A percentile compares a stretch with the other conserved stretches of the same genome.
Evolutionary conservation across 2,888 invertebrate genomes (phyloP).

Genomic region (Ganaspis brasiliensis): DNA sequence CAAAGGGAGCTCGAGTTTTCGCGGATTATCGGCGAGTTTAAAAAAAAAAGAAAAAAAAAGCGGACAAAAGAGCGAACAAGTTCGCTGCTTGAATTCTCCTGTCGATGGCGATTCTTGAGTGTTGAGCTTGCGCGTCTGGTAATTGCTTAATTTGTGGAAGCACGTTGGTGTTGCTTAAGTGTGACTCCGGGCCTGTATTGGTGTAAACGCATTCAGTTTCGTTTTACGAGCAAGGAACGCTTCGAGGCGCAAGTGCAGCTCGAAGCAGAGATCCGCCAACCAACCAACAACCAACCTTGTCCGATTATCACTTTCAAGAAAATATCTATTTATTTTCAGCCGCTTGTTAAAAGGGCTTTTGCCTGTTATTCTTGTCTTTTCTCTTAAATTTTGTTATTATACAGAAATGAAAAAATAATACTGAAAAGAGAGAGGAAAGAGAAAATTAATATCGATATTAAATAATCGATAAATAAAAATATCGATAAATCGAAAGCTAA

Average conservation of each 20-base stretch:
- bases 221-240: conserved; percentile 77
- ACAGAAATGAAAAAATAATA: too few species aligned
- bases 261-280: conserved; percentile 51
- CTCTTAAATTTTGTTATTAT: too few species aligned
- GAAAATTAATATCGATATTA: too few species aligned
- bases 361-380: too few species aligned
- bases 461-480: too few species aligned
- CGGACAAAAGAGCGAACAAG: conserved; percentile 39
- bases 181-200: conserved; percentile 59
- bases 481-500: too few species aligned
- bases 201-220: conserved; percentile 65
- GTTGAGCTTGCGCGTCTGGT: conserved; percentile 66
- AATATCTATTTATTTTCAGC: background rate
- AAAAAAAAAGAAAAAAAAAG: conserved; percentile 53
- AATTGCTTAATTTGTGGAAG: conserved; percentile 80
- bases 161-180: conserved; percentile 65
- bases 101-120: conserved; percentile 58
- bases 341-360: too few species aligned
- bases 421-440: background rate
- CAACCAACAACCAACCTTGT: background rate
- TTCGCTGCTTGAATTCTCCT: conserved; percentile 11
- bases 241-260: conserved; percentile 66
- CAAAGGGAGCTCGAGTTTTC: conserved; percentile 9
- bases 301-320: background rate
- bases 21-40: conserved; percentile 43